Evolutionary conservation across 2,888 invertebrate species (phyloP).

Genomic region (Sussaba pulchella): DNA sequence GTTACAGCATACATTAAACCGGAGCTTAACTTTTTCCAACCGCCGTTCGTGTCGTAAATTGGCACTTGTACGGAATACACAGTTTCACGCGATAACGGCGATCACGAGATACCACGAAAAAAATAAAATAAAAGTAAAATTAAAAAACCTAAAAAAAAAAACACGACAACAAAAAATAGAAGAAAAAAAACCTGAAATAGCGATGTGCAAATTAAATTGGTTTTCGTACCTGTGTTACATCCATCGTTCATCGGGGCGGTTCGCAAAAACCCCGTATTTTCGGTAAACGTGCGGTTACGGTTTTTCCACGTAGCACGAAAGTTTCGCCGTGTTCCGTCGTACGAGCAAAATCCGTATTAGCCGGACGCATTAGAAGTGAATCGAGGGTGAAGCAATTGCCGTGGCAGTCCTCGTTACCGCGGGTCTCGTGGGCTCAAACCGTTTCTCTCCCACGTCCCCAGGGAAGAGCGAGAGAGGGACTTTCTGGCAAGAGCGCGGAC

Average conservation of each 20-base stretch:
- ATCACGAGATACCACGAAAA: background rate
- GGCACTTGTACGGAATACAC: background rate
- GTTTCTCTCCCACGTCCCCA: background rate
- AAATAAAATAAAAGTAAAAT: background rate
- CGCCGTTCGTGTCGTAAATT: background rate
- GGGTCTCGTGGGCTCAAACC: background rate
- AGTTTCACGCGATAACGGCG: background rate
- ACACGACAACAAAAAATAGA: no score
- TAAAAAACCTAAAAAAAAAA: conserved; percentile 3
- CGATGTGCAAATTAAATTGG: conserved; percentile 17
- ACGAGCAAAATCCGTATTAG: conserved; percentile 37
- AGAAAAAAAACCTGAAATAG: no score
- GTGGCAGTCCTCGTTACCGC: conserved; percentile 60
- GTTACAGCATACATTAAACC: no score
- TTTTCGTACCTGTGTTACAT: background rate
- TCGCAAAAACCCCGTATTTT: background rate
- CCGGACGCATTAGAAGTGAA: conserved; percentile 58
- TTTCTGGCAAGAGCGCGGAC: conserved; percentile 57
- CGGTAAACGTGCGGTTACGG: conserved; percentile 10
- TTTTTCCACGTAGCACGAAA: conserved; percentile 14
- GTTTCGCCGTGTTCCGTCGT: conserved; percentile 5
- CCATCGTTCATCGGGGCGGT: background rate
- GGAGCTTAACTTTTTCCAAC: no score
- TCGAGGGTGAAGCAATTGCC: conserved; percentile 63
- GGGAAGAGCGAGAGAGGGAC: no score